These are phyloP conservation scores for Platalea minor DNA, from an alignment of 2,797 vertebrate genomes.

Conservation along the genomic window DNA sequence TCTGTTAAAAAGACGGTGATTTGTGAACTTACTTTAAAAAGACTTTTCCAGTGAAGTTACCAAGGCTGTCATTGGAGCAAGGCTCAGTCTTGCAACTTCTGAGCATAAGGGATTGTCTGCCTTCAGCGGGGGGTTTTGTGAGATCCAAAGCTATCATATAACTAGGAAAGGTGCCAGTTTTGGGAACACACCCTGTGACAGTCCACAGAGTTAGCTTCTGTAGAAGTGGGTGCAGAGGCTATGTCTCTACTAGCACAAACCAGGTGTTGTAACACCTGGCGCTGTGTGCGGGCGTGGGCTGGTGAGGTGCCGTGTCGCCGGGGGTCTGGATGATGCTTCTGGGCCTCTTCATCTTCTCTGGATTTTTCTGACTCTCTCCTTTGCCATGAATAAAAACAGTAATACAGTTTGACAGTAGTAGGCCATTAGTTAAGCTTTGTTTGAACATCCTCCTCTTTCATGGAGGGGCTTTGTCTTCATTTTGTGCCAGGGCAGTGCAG, in stretches of 20 bases:
- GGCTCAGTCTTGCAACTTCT: neutral
- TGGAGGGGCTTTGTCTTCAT: neutral
- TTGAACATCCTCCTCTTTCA: neutral
- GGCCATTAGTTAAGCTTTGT: neutral
- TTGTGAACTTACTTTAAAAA: neutral
- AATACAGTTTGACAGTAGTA: neutral
- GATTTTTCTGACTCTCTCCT: neutral
- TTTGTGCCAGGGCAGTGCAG: neutral
- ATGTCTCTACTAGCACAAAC: too few relatives aligned
- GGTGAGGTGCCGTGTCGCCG: accelerated
- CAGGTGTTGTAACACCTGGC: neutral
- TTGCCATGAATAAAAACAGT: neutral
- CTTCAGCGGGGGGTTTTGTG: neutral
- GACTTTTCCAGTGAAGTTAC: neutral
- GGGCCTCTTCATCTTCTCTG: neutral
- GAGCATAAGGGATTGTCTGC: neutral
- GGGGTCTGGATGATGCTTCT: neutral
- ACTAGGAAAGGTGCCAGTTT: neutral
- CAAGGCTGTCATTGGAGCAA: neutral
- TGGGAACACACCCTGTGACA: neutral
- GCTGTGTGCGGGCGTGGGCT: accelerated
- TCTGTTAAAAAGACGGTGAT: neutral
- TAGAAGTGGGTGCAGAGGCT: neutral
- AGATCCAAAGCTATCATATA: neutral
- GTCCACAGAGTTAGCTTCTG: neutral